Percentiles rank a stretch among this genome's conserved stretches.
phyloP scores from a whole-genome alignment of 2,888 invertebrate genomes.

The Rotaria macrura region DNA sequence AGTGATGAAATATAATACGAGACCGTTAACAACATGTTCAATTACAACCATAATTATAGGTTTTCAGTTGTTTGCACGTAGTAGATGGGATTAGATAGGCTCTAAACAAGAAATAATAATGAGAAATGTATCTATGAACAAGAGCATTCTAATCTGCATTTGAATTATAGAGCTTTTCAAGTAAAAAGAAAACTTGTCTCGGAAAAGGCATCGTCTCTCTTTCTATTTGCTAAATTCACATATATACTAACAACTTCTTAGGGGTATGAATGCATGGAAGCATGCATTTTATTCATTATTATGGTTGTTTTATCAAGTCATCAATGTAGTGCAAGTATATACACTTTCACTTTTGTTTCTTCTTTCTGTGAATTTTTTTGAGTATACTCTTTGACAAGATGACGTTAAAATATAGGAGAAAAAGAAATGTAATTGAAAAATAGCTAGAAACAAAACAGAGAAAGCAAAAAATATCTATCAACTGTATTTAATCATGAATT shows the following conservation, averaged over 20 bases:
- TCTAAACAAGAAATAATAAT: not conserved
- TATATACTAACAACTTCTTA: not conserved
- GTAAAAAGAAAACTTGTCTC: not conserved
- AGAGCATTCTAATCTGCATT: not conserved
- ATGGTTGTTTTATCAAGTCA: not conserved
- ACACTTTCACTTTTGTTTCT: not conserved
- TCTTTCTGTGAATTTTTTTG: not conserved
- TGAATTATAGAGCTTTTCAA: not conserved
- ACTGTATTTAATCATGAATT: too few relatives aligned
- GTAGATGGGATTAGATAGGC: not conserved
- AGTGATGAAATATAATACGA: too few relatives aligned
- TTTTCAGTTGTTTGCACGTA: not conserved
- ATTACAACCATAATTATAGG: not conserved
- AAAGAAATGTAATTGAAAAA: not conserved
- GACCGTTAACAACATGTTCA: not conserved
- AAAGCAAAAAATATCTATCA: too few relatives aligned
- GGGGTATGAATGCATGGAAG: too few relatives aligned
- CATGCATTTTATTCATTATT: not conserved
- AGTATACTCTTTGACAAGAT: not conserved
- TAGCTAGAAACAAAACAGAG: too few relatives aligned
- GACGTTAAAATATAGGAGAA: not conserved
- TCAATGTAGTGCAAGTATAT: not conserved
- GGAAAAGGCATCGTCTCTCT: too few relatives aligned
- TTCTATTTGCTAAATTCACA: too few relatives aligned
- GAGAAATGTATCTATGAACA: not conserved